Evolutionary conservation across 2,113 vertebrate species (phyloP).

Genomic region (Gallinago undulata): DNA sequence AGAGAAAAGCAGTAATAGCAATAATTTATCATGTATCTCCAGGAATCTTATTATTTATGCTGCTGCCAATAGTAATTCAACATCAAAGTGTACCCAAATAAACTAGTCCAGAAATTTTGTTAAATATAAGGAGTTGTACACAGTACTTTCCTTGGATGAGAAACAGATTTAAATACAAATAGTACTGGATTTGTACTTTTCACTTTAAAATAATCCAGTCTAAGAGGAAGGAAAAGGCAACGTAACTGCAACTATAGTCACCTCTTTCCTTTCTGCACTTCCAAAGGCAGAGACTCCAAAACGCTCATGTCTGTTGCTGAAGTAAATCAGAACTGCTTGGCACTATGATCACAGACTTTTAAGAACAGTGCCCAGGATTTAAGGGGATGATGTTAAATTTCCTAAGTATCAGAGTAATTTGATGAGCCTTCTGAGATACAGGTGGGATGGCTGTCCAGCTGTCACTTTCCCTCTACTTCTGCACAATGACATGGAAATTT

Average conservation of each 20-base stretch:
- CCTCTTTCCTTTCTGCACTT: background rate
- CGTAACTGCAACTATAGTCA: background rate
- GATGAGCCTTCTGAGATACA: background rate
- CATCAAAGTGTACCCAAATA: background rate
- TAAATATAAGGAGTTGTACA: constrained; percentile 11
- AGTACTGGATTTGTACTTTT: background rate
- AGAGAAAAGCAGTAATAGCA: background rate
- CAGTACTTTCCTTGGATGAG: constrained; percentile 15
- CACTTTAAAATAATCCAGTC: background rate
- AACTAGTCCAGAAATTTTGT: constrained; percentile 26
- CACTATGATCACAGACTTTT: background rate
- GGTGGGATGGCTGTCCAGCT: background rate
- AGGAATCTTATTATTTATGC: constrained; percentile 15
- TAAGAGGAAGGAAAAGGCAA: background rate
- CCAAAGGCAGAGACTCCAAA: background rate
- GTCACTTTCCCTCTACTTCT: background rate
- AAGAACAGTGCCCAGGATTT: background rate
- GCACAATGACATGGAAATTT: background rate
- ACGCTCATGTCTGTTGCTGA: background rate
- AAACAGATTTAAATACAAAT: background rate
- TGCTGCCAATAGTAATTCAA: constrained; percentile 5
- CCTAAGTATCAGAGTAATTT: background rate
- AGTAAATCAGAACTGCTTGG: background rate
- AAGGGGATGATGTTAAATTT: background rate
- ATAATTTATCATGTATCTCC: background rate